Base-by-base conservation (phyloP, 2,888 invertebrate species). In the Magallana nippona region DNA sequence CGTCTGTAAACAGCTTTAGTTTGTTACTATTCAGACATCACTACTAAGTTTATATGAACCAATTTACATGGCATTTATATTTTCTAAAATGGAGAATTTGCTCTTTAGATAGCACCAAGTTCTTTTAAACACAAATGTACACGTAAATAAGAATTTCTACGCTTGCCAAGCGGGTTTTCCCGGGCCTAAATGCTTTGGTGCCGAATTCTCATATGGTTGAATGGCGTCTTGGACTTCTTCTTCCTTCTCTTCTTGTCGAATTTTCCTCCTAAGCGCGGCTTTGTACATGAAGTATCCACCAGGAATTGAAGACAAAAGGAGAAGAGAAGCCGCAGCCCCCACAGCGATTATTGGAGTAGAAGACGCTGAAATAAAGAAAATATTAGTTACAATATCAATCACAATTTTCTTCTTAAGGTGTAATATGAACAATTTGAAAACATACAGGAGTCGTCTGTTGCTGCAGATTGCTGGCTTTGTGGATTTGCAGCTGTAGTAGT, bases 81-180 rank as follows among this genome's bases (percentile, higher is more conserved):
- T 44, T 44, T 44, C 44, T 44, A 44, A 5, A 8, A 44, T 44
- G 8, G 0, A 44, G 8, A 44, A 44, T 44, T 44, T 44, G 44
- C 44, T 44, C 44, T 44, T 44, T 44, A 44, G 32, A 13, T 71
- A 71, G 71, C 71, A 71, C 71, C 71, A 15, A 71, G 27, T 71
- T 13, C 27, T 32, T 71, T 71, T 15, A 27, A 15, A 15, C 5
- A 27, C 22, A 71, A 10, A 27, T 2, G 27, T 15, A 2, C 15
- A 22, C 32, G 11, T 71, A 13, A 27, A 13, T 15, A 32, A 5
- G 32, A 71, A 71, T 60, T 17, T 27, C 71, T 71, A 71, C 15
- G 71, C 15, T 71, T 71, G 71, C 71, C 71, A 71, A 27, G 71
- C 71, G 10, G 71, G 71, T 71, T 71, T 71, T 71, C 71, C 71